These are phyloP conservation scores for Battus philenor DNA, from an alignment of 1,140 invertebrate genomes.

Conservation along the genomic window DNA sequence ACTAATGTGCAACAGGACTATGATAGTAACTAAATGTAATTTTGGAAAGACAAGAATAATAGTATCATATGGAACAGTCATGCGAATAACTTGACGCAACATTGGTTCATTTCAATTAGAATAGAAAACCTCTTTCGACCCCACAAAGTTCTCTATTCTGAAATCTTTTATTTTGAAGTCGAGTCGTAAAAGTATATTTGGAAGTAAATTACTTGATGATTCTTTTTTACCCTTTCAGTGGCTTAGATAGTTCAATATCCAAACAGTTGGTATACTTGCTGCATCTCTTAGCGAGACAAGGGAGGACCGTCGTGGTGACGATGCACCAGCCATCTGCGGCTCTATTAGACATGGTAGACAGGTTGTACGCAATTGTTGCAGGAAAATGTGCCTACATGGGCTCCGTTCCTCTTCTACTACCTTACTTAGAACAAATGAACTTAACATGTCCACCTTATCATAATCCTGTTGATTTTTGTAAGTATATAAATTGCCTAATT, in stretches of 20 bases:
- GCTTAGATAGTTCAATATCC: conserved; percentile 93
- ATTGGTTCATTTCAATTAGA: too few species aligned
- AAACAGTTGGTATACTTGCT: conserved; percentile 90
- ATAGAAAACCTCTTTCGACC: too few species aligned
- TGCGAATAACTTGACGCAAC: too few species aligned
- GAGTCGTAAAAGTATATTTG: too few species aligned
- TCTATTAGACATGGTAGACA: conserved; percentile 93
- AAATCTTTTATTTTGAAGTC: too few species aligned
- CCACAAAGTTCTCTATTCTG: too few species aligned
- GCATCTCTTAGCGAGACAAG: conserved; percentile 89
- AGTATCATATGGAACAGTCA: too few species aligned
- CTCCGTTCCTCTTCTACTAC: conserved; percentile 82
- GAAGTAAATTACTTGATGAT: too few species aligned
- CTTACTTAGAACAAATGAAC: conserved; percentile 84
- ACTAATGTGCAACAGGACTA: too few species aligned
- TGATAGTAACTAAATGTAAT: too few species aligned
- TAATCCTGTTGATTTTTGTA: conserved; percentile 94
- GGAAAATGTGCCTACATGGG: conserved; percentile 92
- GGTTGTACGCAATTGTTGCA: conserved; percentile 88
- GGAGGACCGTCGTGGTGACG: conserved; percentile 93
- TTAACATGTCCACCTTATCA: conserved; percentile 91
- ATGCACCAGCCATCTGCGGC: conserved; percentile 95
- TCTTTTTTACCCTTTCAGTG: too few species aligned
- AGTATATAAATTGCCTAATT: conserved; percentile 48
- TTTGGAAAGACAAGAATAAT: too few species aligned